phyloP scores from a whole-genome alignment of 2,888 invertebrate genomes.

The Stictocephala bisonia region DNA sequence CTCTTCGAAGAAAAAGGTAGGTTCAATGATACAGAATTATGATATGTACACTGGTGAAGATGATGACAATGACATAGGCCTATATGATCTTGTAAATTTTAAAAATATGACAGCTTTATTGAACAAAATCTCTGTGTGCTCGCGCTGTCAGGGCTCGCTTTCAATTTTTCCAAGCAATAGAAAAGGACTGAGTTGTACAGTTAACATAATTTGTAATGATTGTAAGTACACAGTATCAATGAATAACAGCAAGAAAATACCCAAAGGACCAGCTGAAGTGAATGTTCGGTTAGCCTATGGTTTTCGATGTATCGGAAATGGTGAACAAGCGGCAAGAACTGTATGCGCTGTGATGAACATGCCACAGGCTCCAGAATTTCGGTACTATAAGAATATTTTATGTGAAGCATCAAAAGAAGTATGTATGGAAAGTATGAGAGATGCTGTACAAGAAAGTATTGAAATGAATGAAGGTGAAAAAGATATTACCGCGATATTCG shows the following conservation, averaged over 20 bases:
- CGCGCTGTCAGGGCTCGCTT: constrained; percentile 25
- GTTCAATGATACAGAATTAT: constrained; percentile 1
- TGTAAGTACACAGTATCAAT: background rate
- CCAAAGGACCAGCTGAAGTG: background rate
- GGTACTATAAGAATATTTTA: constrained; percentile 1
- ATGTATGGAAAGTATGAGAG: constrained; percentile 22
- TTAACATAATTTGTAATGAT: constrained; percentile 14
- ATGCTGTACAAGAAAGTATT: background rate
- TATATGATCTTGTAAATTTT: too few relatives aligned
- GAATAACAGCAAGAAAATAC: constrained; percentile 11
- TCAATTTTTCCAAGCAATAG: constrained; percentile 9
- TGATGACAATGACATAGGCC: background rate
- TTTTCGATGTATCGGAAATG: constrained; percentile 12
- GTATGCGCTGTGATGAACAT: background rate
- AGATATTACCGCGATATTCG: constrained; percentile 8
- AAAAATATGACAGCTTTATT: background rate
- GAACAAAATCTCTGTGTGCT: constrained; percentile 26
- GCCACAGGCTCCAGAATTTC: background rate
- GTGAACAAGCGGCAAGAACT: constrained; percentile 11
- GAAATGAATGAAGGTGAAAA: background rate
- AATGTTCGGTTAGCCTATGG: constrained; percentile 8
- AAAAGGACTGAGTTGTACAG: constrained; percentile 15
- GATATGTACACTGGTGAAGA: constrained; percentile 5
- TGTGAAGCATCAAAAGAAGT: constrained; percentile 12
- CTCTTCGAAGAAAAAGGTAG: constrained; percentile 20